Evolutionary conservation across 2,797 vertebrate species (phyloP), one percentile per base, ranked within the genome.

Genomic region (Alfaro cultratus): DNA sequence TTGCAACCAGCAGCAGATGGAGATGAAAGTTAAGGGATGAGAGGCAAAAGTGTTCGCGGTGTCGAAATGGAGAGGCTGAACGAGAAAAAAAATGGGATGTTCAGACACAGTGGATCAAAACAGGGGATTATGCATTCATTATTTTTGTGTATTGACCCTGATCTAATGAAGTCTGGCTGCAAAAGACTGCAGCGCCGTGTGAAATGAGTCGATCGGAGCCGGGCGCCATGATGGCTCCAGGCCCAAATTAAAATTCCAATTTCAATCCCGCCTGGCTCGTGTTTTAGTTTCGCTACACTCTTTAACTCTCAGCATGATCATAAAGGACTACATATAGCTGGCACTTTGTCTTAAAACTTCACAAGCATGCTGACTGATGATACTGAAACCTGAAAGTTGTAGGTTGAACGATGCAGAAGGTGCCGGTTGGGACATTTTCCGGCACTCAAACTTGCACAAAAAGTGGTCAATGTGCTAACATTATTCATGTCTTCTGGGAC

Each of bases 131-230:
- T 36, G 75, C 71, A 53, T 82, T 86, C 53, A 67, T 81, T 80
- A 77, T 74, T 83, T 77, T 84, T 70, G 77, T 79, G 79, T 68
- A 18, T 31, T 82, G 89, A 88, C 79, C 83, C 81, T 18, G 55
- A 81, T 78, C 70, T 80, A 71, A 82, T 62, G 55, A 73, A 83
- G 79, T 7, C 9, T 55, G 71, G 62, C 45, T 0, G 78, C 45
- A 73, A 53, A 26, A 70, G 68, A 71, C 55, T 0, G 79, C 70
- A 60, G 82, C 21, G 5, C 0, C 78, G 49, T 46, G 68, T 74
- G 74, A 78, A 71, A 86, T 77, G 2, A 84, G 79, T 7, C 64
- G 72, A 87, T 83, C 67, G 4, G 23, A 55, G 71, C 29, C 15
- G n/a, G 72, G 23, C 49, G 49, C 2, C 2, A 4, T 31, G 43